Evolutionary conservation across 2,888 invertebrate genomes (phyloP).

Genomic region (Cactoblastis cactorum): DNA sequence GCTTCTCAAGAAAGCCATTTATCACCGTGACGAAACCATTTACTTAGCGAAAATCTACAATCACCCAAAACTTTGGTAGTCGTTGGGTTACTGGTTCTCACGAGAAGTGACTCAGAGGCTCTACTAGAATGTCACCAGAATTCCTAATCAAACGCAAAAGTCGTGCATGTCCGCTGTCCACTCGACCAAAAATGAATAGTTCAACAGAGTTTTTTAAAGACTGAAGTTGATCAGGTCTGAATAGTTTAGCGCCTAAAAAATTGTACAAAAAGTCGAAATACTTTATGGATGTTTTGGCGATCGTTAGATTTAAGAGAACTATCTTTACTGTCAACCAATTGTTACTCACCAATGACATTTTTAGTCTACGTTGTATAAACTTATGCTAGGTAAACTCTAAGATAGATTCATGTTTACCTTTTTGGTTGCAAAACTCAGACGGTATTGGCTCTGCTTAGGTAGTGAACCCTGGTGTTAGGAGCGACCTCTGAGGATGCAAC

Average conservation of each 20-base stretch:
- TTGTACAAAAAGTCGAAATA: too few relatives aligned
- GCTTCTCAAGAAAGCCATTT: constrained; percentile 63
- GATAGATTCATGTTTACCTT: too few relatives aligned
- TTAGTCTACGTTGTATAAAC: too few relatives aligned
- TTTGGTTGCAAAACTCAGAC: too few relatives aligned
- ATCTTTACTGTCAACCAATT: too few relatives aligned
- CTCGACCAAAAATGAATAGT: constrained; percentile 61
- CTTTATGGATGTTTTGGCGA: too few relatives aligned
- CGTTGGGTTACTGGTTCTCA: constrained; percentile 71
- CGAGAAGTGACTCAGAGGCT: constrained; percentile 69
- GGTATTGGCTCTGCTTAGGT: too few relatives aligned
- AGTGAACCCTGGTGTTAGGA: too few relatives aligned
- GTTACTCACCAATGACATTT: too few relatives aligned
- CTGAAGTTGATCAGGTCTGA: not conserved
- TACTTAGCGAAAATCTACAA: constrained; percentile 70
- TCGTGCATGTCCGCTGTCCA: constrained; percentile 72
- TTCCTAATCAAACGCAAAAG: constrained; percentile 66
- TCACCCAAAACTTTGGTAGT: constrained; percentile 53
- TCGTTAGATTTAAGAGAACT: too few relatives aligned
- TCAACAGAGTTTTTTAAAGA: constrained; percentile 34
- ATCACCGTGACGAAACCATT: constrained; percentile 68
- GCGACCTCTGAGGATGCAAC: too few relatives aligned
- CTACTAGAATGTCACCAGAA: constrained; percentile 61
- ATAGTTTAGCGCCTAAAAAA: not conserved
- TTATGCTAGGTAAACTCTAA: too few relatives aligned